phyloP scores from a whole-genome alignment of 2,797 vertebrate species.

The Gila robusta region DNA sequence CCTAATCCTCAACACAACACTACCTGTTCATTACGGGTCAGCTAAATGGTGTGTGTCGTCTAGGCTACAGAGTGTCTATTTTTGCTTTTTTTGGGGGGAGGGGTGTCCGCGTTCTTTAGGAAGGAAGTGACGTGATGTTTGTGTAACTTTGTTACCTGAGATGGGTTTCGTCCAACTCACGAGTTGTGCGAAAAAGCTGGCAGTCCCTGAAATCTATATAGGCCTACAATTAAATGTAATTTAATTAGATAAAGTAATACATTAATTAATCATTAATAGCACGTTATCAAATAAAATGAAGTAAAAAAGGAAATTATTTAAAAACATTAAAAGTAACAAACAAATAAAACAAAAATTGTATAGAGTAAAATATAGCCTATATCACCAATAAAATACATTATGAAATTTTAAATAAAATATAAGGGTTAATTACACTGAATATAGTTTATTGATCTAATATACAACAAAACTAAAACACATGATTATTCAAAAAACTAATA shows the following conservation, averaged over 20 bases:
- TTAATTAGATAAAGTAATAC: not conserved
- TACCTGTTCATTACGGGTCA: not conserved
- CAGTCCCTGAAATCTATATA: not conserved
- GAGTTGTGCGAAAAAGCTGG: not conserved
- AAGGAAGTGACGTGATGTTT: slow-evolving; percentile 52
- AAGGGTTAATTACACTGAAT: not conserved
- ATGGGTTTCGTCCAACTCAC: slow-evolving; percentile 17
- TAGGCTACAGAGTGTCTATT: not conserved
- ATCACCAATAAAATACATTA: not conserved
- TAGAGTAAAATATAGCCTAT: not conserved
- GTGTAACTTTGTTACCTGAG: slow-evolving; percentile 52
- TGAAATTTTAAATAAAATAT: not conserved
- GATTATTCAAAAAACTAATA: not conserved
- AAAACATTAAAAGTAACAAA: not conserved
- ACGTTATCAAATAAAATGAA: not conserved
- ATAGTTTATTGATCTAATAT: not conserved
- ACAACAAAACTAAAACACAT: not conserved
- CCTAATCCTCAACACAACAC: not conserved
- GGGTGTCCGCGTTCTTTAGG: slow-evolving; percentile 23
- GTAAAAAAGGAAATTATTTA: not conserved
- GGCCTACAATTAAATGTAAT: not conserved
- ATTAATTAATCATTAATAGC: not conserved
- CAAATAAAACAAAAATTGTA: not conserved
- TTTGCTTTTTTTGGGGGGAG: not conserved
- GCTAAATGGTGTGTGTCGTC: not conserved